phyloP scores from a whole-genome alignment of 2,797 vertebrate genomes.

The Champsocephalus esox region DNA sequence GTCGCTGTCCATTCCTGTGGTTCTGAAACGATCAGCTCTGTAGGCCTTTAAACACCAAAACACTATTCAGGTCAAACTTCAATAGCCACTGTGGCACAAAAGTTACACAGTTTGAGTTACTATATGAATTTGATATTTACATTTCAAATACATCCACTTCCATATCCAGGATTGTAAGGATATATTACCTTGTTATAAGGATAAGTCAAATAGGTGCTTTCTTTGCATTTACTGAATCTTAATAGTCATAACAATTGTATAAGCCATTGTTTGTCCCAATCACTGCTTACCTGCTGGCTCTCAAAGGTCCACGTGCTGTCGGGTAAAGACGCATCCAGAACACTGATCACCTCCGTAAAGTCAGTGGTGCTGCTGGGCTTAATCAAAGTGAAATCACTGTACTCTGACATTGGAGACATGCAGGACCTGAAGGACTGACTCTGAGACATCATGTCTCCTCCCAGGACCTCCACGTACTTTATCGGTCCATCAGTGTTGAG shows the following conservation, averaged over 20 bases:
- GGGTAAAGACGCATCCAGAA: constrained; percentile 76
- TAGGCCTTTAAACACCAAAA: neutral
- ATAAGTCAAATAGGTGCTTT: too few species aligned
- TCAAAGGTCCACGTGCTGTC: constrained; percentile 82
- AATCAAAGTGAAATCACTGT: constrained; percentile 83
- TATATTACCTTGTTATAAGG: too few species aligned
- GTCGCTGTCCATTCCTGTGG: constrained; percentile 47
- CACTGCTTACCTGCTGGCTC: constrained; percentile 62
- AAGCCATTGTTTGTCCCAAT: too few species aligned
- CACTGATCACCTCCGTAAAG: constrained; percentile 80
- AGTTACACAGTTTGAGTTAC: too few species aligned
- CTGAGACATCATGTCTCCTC: constrained; percentile 83
- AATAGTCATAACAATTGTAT: too few species aligned
- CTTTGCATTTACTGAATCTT: too few species aligned
- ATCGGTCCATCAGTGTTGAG: constrained; percentile 84
- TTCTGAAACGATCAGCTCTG: constrained; percentile 56
- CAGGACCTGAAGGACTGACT: constrained; percentile 86
- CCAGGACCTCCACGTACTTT: constrained; percentile 85
- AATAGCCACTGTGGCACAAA: neutral
- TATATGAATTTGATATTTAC: neutral
- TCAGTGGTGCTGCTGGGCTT: constrained; percentile 82
- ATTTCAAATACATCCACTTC: neutral
- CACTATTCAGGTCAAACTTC: neutral
- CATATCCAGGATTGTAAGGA: neutral
- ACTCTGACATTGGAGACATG: constrained; percentile 84